A percentile compares a stretch with the other conserved stretches of the same genome.
Evolutionary conservation across 2,113 vertebrate species (phyloP).

Genomic region (Sialia sialis): DNA sequence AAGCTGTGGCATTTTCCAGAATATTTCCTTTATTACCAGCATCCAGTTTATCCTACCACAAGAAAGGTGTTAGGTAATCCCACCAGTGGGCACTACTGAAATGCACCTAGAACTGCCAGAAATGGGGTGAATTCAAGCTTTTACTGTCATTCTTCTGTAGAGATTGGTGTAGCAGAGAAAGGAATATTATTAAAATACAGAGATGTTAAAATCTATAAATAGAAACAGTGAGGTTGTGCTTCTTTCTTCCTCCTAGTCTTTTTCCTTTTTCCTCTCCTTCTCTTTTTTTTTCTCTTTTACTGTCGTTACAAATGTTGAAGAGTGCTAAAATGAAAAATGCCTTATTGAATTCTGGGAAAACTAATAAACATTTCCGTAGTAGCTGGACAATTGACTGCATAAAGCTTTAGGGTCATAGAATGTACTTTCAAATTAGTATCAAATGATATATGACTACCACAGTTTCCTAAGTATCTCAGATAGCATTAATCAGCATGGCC

Average conservation of each 20-base stretch:
- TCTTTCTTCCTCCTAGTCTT: neutral
- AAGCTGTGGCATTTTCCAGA: neutral
- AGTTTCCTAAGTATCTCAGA: neutral
- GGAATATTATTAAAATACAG: neutral
- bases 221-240: neutral
- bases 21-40: neutral
- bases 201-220: neutral
- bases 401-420: neutral
- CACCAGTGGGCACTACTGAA: neutral
- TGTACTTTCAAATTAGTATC: neutral
- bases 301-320: neutral
- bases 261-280: neutral
- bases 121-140: neutral
- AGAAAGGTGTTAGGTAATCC: neutral
- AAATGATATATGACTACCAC: neutral
- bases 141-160: neutral
- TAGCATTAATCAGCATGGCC: constrained; percentile 3
- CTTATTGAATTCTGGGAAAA: neutral
- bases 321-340: neutral
- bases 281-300: neutral
- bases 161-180: neutral
- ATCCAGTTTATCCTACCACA: neutral
- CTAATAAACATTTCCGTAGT: neutral
- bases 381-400: neutral
- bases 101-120: neutral